Evolutionary conservation across 2,888 invertebrate genomes (phyloP).

Genomic region (Aquatica leii): DNA sequence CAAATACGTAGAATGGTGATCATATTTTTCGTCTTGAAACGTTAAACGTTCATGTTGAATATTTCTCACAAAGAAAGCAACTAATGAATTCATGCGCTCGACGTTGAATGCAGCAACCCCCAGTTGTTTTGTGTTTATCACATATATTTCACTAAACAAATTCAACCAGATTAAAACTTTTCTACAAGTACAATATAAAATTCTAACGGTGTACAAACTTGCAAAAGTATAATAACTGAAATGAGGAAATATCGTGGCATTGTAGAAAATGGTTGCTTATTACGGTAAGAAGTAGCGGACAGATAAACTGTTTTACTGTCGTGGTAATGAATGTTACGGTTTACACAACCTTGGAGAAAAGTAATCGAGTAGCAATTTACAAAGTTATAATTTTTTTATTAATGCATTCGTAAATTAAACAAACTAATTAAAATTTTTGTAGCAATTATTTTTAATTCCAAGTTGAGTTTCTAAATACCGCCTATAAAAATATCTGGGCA

Average conservation of each 20-base stretch:
- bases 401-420: constrained; percentile 2
- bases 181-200: constrained; percentile 20
- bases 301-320: constrained; percentile 25
- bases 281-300: constrained; percentile 21
- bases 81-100: constrained; percentile 14
- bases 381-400: constrained; percentile 20
- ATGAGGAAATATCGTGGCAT: constrained; percentile 24
- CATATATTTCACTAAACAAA: constrained; percentile 15
- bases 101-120: constrained; percentile 12
- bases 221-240: constrained; percentile 20
- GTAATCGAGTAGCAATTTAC: constrained; percentile 27
- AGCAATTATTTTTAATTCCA: neutral
- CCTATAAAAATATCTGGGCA: constrained; percentile 8
- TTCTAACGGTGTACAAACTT: constrained; percentile 16
- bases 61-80: constrained; percentile 20
- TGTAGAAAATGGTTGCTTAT: constrained; percentile 22
- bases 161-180: constrained; percentile 20
- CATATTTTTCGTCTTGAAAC: constrained; percentile 24
- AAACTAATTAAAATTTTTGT: constrained; percentile 3
- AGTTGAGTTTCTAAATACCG: neutral
- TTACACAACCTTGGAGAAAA: constrained; percentile 26
- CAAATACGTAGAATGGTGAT: constrained; percentile 27
- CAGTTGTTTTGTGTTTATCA: constrained; percentile 13
- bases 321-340: constrained; percentile 27
- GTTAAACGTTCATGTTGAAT: constrained; percentile 20